Conservation (phyloP, 2,797 vertebrate genomes). For the Aulostomus chinensis region DNA sequence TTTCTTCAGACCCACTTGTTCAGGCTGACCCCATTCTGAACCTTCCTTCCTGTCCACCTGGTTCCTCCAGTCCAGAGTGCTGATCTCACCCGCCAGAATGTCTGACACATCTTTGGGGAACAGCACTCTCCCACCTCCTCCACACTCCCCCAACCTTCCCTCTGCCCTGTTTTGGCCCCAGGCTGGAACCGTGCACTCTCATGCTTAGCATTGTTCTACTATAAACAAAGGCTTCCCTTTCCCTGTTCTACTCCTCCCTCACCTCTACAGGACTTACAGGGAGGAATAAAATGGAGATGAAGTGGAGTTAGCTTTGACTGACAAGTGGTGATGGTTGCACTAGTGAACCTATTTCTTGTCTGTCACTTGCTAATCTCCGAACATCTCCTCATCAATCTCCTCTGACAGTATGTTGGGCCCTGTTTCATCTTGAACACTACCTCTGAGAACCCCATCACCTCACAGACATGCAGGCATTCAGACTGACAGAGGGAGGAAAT, state of each 20-base stretch:
- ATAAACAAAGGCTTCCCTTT: slow-evolving; percentile 73
- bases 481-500: no score
- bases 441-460: neutral
- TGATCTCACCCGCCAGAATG: slow-evolving; percentile 60
- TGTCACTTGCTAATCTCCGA: slow-evolving; percentile 36
- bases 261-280: no score
- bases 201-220: slow-evolving; percentile 71
- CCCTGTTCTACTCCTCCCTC: slow-evolving; percentile 35
- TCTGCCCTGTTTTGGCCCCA: slow-evolving; percentile 64
- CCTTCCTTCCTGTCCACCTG: slow-evolving; percentile 59
- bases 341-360: slow-evolving; percentile 30
- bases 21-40: slow-evolving; percentile 38
- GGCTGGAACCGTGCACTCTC: slow-evolving; percentile 43
- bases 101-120: slow-evolving; percentile 70
- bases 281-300: slow-evolving; percentile 12
- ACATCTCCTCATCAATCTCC: slow-evolving; percentile 43
- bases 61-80: slow-evolving; percentile 44
- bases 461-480: no score
- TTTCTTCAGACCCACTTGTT: slow-evolving; percentile 30
- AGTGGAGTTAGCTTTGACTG: slow-evolving; percentile 16
- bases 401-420: slow-evolving; percentile 14
- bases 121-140: slow-evolving; percentile 24
- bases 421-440: slow-evolving; percentile 27
- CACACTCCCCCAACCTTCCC: slow-evolving; percentile 21
- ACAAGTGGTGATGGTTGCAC: slow-evolving; percentile 21